Evolutionary conservation across 2,113 vertebrate genomes (phyloP), one percentile per base, ranked within the genome.

Genomic region (Megatriorchis doriae): DNA sequence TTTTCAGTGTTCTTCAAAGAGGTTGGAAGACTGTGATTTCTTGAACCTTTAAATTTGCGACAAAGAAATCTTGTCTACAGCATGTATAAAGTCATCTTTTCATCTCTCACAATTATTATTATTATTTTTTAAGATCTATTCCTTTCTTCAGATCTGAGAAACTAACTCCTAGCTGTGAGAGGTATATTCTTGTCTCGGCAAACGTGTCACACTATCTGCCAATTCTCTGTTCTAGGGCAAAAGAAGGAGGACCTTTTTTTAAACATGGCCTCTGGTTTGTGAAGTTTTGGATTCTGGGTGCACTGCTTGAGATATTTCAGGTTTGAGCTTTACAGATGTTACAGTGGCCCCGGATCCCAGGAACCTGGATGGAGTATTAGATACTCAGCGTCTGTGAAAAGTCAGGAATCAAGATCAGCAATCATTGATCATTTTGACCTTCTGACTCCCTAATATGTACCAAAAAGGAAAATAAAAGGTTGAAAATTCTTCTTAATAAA

Each of bases 1-100:
- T 83, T 86, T 70, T 74, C 78, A 68, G 45, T 34, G 58, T 16
- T 94, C 81, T 94, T 96, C 94, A 96, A 93, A 95, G 89, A 88
- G 18, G 42, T 58, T 31, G 74, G 22, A 77, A 95, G 58, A 31
- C 62, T 68, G 11, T 84, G 78, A 80, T 93, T 95, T 82, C 58
- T 73, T 40, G 48, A 82, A 68, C 91, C 43, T 82, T 74, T 72
- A 91, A 72, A 93, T 91, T 62, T 70, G 32, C 2, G 20, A 83
- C 89, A 70, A 80, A 93, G 50, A 75, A 77, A 47, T 83, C 89
- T 61, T 65, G 73, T 77, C 89, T 58, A 45, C 53, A 38, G 56
- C 29, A 6, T 68, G 56, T 82, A 94, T 87, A 86, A 94, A 81
- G 66, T 55, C 1, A 1, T 31, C 73, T 77, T 95, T 93, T 93